Percentiles rank a stretch among this genome's conserved stretches.
Evolutionary conservation across 2,888 invertebrate species (phyloP).

Genomic region (Perizoma affinitatum): DNA sequence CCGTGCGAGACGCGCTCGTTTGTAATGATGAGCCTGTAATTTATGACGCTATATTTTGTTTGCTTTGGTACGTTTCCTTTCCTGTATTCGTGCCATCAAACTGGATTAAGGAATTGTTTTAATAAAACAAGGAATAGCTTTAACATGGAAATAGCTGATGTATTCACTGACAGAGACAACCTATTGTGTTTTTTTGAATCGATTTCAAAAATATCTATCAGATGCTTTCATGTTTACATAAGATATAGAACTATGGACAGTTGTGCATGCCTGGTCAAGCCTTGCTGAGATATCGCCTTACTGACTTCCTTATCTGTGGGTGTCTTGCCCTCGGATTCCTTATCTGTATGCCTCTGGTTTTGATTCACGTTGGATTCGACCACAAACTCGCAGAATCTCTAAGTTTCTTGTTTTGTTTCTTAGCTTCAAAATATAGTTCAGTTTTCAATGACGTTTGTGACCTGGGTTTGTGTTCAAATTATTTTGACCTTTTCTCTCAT

Average conservation of each 20-base stretch:
- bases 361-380: conserved; percentile 15
- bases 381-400: conserved; percentile 6
- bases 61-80: conserved; percentile 10
- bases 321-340: conserved; percentile 32
- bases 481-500: no score
- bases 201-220: neutral
- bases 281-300: conserved; percentile 49
- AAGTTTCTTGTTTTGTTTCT: neutral
- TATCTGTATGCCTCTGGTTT: conserved; percentile 20
- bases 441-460: no score
- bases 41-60: conserved; percentile 19
- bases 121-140: neutral
- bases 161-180: neutral
- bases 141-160: neutral
- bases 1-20: conserved; percentile 35
- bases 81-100: neutral
- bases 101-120: neutral
- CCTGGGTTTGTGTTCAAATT: no score
- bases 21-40: conserved; percentile 19
- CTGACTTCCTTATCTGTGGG: conserved; percentile 45
- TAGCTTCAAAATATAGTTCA: neutral
- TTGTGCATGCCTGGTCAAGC: conserved; percentile 41
- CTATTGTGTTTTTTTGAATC: neutral
- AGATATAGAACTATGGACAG: conserved; percentile 18
- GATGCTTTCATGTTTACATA: no score